Evolutionary conservation across 2,888 invertebrate genomes (phyloP).

Genomic region (Drosophila percnosoma): DNA sequence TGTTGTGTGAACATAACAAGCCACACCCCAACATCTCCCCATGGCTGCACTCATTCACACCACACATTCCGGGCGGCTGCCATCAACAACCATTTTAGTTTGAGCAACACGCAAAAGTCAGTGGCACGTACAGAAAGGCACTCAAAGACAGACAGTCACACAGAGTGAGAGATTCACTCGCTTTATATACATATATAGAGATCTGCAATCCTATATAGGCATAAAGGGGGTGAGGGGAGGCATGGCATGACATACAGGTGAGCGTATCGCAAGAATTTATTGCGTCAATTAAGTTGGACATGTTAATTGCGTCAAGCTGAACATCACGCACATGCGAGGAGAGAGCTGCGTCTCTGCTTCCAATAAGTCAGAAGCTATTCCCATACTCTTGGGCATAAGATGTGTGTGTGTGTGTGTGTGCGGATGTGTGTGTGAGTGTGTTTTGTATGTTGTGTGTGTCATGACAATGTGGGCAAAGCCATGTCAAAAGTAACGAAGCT

Average conservation of each 20-base stretch:
- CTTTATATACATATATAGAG: not conserved
- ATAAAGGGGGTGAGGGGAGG: not conserved
- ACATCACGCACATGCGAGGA: slow-evolving; percentile 73
- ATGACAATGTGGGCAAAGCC: slow-evolving; percentile 63
- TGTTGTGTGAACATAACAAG: slow-evolving; percentile 63
- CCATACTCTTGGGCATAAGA: not conserved
- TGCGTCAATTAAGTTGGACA: slow-evolving; percentile 82
- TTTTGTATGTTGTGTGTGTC: slow-evolving; percentile 9
- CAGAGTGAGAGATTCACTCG: slow-evolving; percentile 7
- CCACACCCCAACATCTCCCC: slow-evolving; percentile 29
- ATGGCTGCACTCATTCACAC: not conserved
- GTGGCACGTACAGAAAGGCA: slow-evolving; percentile 66
- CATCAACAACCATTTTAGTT: slow-evolving; percentile 58
- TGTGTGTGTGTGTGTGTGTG: slow-evolving; percentile 8
- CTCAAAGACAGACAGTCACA: slow-evolving; percentile 26
- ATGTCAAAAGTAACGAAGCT: slow-evolving; percentile 69
- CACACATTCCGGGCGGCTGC: slow-evolving; percentile 13
- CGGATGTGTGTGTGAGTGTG: slow-evolving; percentile 14
- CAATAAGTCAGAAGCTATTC: slow-evolving; percentile 20
- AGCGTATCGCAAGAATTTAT: slow-evolving; percentile 73
- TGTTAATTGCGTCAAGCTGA: slow-evolving; percentile 81
- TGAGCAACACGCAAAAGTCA: slow-evolving; percentile 73
- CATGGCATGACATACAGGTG: slow-evolving; percentile 17
- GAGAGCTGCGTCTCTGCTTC: slow-evolving; percentile 1
- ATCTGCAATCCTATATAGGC: slow-evolving; percentile 21